phyloP scores from a whole-genome alignment of 1,140 invertebrate species.

The Drosophila micromelanica region DNA sequence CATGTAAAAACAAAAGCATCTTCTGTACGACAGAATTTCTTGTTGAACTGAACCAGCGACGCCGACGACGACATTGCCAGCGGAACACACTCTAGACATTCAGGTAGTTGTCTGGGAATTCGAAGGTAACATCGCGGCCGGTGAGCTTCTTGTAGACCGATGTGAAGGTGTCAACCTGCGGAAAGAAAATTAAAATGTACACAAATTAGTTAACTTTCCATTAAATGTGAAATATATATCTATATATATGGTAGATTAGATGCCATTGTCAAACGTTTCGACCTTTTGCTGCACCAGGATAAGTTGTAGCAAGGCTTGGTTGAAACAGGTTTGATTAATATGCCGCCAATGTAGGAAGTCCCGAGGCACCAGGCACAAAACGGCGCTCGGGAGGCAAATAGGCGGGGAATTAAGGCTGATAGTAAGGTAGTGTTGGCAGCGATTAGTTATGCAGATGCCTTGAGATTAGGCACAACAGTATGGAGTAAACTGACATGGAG shows the following conservation, averaged over 20 bases:
- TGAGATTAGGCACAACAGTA: conserved; percentile 44
- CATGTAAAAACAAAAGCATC: conserved; percentile 61
- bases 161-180: conserved; percentile 98
- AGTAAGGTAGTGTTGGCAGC: conserved; percentile 25
- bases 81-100: conserved; percentile 86
- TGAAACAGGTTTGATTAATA: conserved; percentile 51
- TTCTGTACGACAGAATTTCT: conserved; percentile 73
- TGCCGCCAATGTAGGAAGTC: conserved; percentile 79
- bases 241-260: not conserved
- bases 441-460: conserved; percentile 46
- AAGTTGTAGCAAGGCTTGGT: conserved; percentile 23
- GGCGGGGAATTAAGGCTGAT: conserved; percentile 35
- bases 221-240: not conserved
- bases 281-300: conserved; percentile 28
- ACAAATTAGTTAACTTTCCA: not conserved
- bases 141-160: conserved; percentile 99
- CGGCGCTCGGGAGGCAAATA: conserved; percentile 75
- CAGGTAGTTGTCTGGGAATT: conserved; percentile 99
- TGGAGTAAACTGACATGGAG: conserved; percentile 46
- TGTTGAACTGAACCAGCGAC: conserved; percentile 58
- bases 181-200: conserved; percentile 56
- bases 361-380: conserved; percentile 58
- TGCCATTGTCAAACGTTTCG: conserved; percentile 38
- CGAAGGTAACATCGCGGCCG: conserved; percentile 98
- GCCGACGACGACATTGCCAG: conserved; percentile 47